Evolutionary conservation across 1,140 invertebrate genomes (phyloP), one percentile per base, ranked within the genome.

Genomic region (Zophobas atratus): DNA sequence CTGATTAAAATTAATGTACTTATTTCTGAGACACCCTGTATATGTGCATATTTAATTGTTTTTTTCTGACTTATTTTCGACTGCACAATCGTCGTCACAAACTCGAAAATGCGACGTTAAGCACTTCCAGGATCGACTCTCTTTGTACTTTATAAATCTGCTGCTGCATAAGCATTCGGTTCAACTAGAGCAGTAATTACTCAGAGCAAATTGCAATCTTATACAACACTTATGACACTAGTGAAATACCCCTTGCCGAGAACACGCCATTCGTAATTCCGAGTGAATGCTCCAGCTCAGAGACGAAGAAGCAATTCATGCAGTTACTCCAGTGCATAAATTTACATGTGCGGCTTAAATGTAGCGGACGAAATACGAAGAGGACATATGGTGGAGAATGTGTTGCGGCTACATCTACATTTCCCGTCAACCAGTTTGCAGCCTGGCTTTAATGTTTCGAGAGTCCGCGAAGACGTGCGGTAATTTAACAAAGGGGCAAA

Each of bases 151-250:
- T 20, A 20, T 20, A 20, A 20, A 20, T 20, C 20, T 20, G 20
- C 20, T 20, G 20, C 20, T 20, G 20, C 20, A 20, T 20, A 20
- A 20, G 20, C 20, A 20, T 20, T 20, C 20, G 20, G 20, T 20
- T 20, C 20, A 63, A 63, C 38, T 67, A 32, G n/a, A 41, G 60
- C n/a, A 43, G 35, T 39, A 67, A 67, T 67, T 67, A 67, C 8
- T 67, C 60, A 67, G 38, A 33, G 8, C 39, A 67, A 67, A 67
- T 67, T 67, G 60, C 60, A 67, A 67, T 67, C 60, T 67, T 67
- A 67, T 67, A 67, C 20, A 67, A 32, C 60, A 67, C 60, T 67
- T 67, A 67, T 67, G 60, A 67, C 60, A 67, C 60, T 43, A 67
- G 38, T 33, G 60, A 67, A 67, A 67, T 43, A 46, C 60, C 38